These are phyloP conservation scores for Diachrysia chrysitis DNA, from an alignment of 2,888 invertebrate species.

Conservation along the genomic window DNA sequence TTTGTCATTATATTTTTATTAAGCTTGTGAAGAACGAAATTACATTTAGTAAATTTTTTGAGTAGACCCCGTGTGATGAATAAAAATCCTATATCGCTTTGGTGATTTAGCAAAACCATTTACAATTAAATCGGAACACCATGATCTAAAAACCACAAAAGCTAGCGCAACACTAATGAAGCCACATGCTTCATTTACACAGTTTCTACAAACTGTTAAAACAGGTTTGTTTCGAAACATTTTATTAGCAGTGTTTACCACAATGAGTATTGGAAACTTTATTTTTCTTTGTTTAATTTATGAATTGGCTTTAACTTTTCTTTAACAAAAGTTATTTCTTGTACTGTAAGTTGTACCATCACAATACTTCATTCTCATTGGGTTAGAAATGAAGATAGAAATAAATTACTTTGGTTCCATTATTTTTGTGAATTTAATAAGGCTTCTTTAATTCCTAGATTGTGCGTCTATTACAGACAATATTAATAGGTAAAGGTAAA, in stretches of 20 bases:
- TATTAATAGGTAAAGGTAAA: too few species aligned
- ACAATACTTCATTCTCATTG: too few species aligned
- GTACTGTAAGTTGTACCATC: too few species aligned
- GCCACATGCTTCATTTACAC: background rate
- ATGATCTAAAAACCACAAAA: slow-evolving; percentile 3
- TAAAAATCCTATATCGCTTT: background rate
- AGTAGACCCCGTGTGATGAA: background rate
- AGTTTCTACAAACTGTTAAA: background rate
- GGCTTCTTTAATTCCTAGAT: too few species aligned
- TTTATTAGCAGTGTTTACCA: background rate
- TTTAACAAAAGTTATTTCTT: background rate
- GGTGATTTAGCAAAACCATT: background rate
- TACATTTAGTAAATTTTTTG: too few species aligned
- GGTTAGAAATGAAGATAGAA: too few species aligned
- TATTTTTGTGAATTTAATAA: too few species aligned
- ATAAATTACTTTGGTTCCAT: too few species aligned
- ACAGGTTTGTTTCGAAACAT: background rate
- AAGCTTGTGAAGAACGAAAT: too few species aligned
- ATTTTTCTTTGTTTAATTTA: slow-evolving; percentile 4
- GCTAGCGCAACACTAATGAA: background rate
- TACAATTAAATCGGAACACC: background rate
- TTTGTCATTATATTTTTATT: too few species aligned
- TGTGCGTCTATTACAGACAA: too few species aligned
- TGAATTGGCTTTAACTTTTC: background rate
- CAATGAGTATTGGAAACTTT: background rate